phyloP scores from a whole-genome alignment of 2,113 vertebrate species.

The Anguilla japonica region DNA sequence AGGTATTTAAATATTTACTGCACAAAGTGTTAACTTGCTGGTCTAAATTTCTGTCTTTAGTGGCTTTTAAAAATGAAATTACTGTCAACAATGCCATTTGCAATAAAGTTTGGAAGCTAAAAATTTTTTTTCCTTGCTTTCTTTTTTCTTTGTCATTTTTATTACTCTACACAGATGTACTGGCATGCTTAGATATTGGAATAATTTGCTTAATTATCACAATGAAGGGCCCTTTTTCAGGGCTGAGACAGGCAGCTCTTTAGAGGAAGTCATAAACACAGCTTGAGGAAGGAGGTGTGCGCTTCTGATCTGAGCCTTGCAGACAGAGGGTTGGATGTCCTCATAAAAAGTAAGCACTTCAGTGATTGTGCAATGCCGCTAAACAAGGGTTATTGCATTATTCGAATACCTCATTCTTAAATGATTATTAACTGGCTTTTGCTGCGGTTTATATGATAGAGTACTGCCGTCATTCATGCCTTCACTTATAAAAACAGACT shows the following conservation, averaged over 20 bases:
- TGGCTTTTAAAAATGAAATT: background rate
- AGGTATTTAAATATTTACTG: background rate
- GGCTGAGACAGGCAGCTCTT: conserved; percentile 16
- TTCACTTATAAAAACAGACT: background rate
- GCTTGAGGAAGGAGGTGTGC: conserved; percentile 6
- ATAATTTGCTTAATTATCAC: background rate
- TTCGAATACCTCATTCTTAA: background rate
- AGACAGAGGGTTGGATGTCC: conserved; percentile 12
- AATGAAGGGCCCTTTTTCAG: conserved; percentile 18
- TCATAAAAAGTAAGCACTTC: background rate
- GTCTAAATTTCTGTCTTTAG: background rate
- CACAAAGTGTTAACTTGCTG: background rate
- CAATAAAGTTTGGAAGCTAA: background rate
- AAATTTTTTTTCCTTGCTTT: background rate
- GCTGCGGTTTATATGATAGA: background rate
- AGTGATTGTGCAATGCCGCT: background rate
- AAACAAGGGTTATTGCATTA: background rate
- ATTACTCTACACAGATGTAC: background rate
- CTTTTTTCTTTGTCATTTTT: background rate
- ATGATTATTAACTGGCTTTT: background rate
- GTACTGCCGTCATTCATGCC: background rate
- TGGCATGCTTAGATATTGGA: background rate
- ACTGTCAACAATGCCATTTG: background rate
- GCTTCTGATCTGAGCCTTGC: conserved; percentile 14
- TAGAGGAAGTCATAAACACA: conserved; percentile 16